These are phyloP conservation scores for Macropus fuliginosus DNA, from an alignment of 2,797 vertebrate species.

Conservation along the genomic window DNA sequence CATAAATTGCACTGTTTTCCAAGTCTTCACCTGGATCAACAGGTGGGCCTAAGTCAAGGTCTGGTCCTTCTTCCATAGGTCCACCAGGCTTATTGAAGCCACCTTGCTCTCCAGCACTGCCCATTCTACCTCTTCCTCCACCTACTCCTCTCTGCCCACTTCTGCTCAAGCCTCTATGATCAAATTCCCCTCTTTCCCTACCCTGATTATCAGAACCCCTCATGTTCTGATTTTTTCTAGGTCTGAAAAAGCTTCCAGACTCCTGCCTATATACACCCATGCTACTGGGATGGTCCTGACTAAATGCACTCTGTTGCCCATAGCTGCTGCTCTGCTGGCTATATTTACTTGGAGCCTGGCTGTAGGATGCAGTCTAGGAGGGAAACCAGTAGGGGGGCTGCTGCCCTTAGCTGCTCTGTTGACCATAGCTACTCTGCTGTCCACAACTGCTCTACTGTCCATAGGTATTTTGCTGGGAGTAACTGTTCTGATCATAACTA, in stretches of 20 bases:
- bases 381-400: no score
- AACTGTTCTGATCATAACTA: no score
- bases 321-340: no score
- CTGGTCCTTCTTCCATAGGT: constrained; percentile 92
- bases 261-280: constrained; percentile 93
- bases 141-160: constrained; percentile 93
- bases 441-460: no score
- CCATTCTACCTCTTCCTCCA: constrained; percentile 66
- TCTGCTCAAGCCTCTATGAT: constrained; percentile 96
- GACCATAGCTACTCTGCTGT: no score
- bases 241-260: constrained; percentile 91
- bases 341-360: no score
- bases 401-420: no score
- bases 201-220: constrained; percentile 90
- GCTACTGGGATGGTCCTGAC: constrained; percentile 93
- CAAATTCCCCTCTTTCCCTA: constrained; percentile 94
- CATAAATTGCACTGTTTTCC: constrained; percentile 96
- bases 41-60: constrained; percentile 91
- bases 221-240: constrained; percentile 89
- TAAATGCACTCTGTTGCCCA: constrained; percentile 85
- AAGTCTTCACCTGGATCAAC: constrained; percentile 92
- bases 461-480: no score
- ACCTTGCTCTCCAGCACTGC: constrained; percentile 99
- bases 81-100: constrained; percentile 99
- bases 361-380: no score